Evolutionary conservation across 30 jellyfish, hydroid and myxozoan genomes (phyloP), one percentile per base, ranked within the genome.

Genomic region (Nemopilema nomurai): DNA sequence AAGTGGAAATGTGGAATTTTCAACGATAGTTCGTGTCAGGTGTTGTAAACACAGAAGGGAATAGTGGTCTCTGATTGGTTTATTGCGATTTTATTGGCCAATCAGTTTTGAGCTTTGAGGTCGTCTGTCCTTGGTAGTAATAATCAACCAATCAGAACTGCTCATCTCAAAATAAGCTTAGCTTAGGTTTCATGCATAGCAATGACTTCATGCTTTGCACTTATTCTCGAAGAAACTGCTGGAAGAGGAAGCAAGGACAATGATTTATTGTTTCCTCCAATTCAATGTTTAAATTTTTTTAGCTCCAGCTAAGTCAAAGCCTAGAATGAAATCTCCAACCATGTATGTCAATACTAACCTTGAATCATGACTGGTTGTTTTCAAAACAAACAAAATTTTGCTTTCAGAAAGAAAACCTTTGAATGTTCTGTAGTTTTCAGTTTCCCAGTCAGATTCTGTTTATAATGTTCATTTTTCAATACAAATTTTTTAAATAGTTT

Each of bases 151-250:
- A 84, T 84, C 93, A 84, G 83, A 64, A 19, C 17, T 67, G 77
- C 16, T 24, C 49, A 21, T 63, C 25, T 50, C 62, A 83, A 69
- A 70, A 83, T 71, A 53, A 51, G 90, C 90, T 69, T 70, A 68
- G 90, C 75, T 69, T 25, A 71, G 78, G 84, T 50, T 82, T 82
- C 89, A 80, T 80, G 73, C 63, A 80, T 67, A 80, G 82, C 74
- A 26, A 66, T n/a, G 82, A 18, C 72, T 41, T 41, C 57, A 41
- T 41, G 57, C 57, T 41, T 6, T 41, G 13, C 57, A 41, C 57
- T 41, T 41, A 13, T 41, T 13, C 6, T 6, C 9, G 57, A 41
- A 41, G 57, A 3, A 3, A 3, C 57, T 41, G 57, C 13, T 41
- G 13, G 57, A 13, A 41, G 57, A 41, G 57, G n/a, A n/a, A n/a